Evolutionary conservation across 2,888 invertebrate species (phyloP), one percentile per base, ranked within the genome.

Genomic region (Apodemia zela): DNA sequence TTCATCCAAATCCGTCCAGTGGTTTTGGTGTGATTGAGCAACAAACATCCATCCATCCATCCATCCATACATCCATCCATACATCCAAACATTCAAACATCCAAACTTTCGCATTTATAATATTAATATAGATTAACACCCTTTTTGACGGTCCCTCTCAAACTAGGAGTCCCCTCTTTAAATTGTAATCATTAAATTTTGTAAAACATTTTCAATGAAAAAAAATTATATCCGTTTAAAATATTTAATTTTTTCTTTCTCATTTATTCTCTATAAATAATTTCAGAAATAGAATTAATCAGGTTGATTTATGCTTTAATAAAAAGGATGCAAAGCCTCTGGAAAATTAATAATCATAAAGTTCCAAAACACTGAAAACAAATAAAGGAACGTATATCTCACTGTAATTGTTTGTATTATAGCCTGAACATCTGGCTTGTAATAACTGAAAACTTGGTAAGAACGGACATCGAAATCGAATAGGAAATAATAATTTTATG

Each of bases 261-360:
- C 4, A 54, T 15, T 54, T 15, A 13, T 25, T 25, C 6, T 25
- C 54, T 15, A 25, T 15, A 54, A 54, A 25, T 54, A 54, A 25
- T 15, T 25, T 21, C 2, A 15, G 25, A 25, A 25, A 21, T 6
- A 21, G 15, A 25, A 25, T 54, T 54, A 54, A 5, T 5, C 21
- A 15, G 25, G 15, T 13, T 54, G 54, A 54, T 54, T 54, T 54
- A 54, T 15, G 7, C 25, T 54, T 54, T 54, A 54, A 29, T 54
- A 54, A 54, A 25, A 25, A 54, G 15, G 54, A 25, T 25, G 25
- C 54, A 15, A 54, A 54, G 54, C 54, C 15, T 54, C 2, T 7
- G 25, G 54, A 18, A 54, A 54, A 54, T 54, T 54, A 54, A 54
- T 25, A 54, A 25, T 25, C 21, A 54, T 54, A 54, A 54, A 54